Evolutionary conservation across 2,888 invertebrate species (phyloP).

Genomic region (Nowickia ferox): DNA sequence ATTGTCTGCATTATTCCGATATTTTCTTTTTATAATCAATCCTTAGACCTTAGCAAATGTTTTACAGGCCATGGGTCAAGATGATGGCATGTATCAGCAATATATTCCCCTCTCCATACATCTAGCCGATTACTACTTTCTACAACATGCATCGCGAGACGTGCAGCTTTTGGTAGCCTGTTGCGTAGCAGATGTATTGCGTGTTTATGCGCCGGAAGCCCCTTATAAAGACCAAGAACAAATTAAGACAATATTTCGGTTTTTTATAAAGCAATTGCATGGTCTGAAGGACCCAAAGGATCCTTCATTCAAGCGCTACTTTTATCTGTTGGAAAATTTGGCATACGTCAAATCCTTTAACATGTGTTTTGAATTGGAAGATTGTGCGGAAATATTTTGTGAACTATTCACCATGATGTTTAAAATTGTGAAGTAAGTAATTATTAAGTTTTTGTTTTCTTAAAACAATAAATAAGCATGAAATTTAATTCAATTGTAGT

Average conservation of each 20-base stretch:
- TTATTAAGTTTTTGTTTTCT: conserved; percentile 6
- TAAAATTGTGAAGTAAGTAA: conserved; percentile 95
- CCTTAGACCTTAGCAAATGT: conserved; percentile 94
- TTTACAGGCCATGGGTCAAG: conserved; percentile 97
- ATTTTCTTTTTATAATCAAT: conserved; percentile 10
- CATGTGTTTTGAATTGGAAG: conserved; percentile 99
- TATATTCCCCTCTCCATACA: conserved; percentile 96
- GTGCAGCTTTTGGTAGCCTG: conserved; percentile 97
- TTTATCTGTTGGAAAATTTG: conserved; percentile 97
- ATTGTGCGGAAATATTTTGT: conserved; percentile 98
- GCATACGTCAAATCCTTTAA: conserved; percentile 99
- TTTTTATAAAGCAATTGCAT: conserved; percentile 95
- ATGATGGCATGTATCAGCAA: conserved; percentile 96
- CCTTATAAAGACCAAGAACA: conserved; percentile 98
- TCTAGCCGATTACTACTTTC: conserved; percentile 95
- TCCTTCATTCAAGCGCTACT: conserved; percentile 98
- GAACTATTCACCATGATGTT: conserved; percentile 96
- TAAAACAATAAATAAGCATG: neutral
- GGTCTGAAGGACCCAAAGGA: conserved; percentile 98
- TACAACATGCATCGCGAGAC: conserved; percentile 94
- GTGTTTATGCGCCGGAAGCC: conserved; percentile 98
- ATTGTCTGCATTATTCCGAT: neutral
- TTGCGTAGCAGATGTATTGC: conserved; percentile 97
- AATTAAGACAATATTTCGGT: conserved; percentile 95
- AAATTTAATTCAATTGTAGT: conserved; percentile 83